Evolutionary conservation across 2,113 vertebrate genomes (phyloP).

Genomic region (Lamprologus lemairii): DNA sequence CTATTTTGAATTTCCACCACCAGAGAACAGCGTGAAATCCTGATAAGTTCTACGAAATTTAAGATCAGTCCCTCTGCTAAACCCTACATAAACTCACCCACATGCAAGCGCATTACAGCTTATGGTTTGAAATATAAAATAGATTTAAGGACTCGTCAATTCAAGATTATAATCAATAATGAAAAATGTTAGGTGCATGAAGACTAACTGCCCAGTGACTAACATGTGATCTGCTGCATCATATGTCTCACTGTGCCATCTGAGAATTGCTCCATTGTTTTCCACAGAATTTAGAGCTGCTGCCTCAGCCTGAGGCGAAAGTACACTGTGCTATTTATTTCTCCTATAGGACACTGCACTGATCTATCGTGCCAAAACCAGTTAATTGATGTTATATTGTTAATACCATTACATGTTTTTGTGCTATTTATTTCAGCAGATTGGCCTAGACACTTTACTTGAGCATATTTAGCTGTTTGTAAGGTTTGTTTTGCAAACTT

Average conservation of each 20-base stretch:
- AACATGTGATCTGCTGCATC: constrained; percentile 10
- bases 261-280: constrained; percentile 23
- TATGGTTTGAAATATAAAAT: background rate
- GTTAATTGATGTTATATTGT: background rate
- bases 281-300: background rate
- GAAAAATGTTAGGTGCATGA: background rate
- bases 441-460: background rate
- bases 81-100: background rate
- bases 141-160: background rate
- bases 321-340: background rate
- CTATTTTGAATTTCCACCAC: too few relatives aligned
- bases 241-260: background rate
- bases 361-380: background rate
- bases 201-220: background rate
- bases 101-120: background rate
- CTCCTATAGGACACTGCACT: background rate
- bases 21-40: too few relatives aligned
- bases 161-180: background rate
- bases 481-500: background rate
- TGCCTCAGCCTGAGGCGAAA: background rate
- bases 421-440: background rate
- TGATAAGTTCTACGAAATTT: too few relatives aligned
- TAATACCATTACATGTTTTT: background rate
- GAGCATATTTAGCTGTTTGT: background rate
- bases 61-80: background rate